Evolutionary conservation across 2,888 invertebrate species (phyloP), one percentile per base, ranked within the genome.

Genomic region (Drepanosiphum platanoidis): DNA sequence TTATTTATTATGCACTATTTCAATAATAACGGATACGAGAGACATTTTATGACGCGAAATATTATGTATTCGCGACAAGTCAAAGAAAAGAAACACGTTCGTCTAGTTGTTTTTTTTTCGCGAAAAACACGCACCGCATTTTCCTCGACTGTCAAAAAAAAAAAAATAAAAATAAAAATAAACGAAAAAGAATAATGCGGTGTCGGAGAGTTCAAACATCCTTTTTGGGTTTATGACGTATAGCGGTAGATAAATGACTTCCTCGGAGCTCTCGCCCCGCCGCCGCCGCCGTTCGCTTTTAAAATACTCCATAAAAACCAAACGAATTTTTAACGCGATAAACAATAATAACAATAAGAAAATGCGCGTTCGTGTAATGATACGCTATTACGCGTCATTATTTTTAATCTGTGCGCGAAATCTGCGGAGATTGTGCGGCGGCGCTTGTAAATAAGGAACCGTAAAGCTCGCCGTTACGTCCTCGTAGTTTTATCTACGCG

Each of bases 181-280:
- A 75, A 58, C 52, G 22, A 64, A 64, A 27, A 13, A 27, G 27
- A 64, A 64, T 27, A 64, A 13, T 52, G 11, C n/a, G n/a, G n/a
- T 32, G 32, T 75, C 52, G 52, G 0, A 30, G 52, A 30, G 46
- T 52, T 75, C n/a, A 52, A 52, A 32, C 11, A 30, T 64, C 9
- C 22, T 22, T 42, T 75, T 75, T 75, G 52, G 22, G n/a, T 75
- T n/a, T 75, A 34, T 75, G 74, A 58, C 34, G 34, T 52, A 72
- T 36, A 71, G 15, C 39, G 39, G 52, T 75, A 74, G 74, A 74
- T 74, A 52, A 74, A 74, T 52, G 46, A 34, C 52, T 74, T 46
- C 34, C 52, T 39, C 46, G 22, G 52, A 74, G 22, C 32, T 32
- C 3, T 46, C 27, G 22, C 18, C 42, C 3, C n/a, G n/a, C n/a